phyloP scores from a whole-genome alignment of 23 tunicate species.

The Halocynthia roretzi region DNA sequence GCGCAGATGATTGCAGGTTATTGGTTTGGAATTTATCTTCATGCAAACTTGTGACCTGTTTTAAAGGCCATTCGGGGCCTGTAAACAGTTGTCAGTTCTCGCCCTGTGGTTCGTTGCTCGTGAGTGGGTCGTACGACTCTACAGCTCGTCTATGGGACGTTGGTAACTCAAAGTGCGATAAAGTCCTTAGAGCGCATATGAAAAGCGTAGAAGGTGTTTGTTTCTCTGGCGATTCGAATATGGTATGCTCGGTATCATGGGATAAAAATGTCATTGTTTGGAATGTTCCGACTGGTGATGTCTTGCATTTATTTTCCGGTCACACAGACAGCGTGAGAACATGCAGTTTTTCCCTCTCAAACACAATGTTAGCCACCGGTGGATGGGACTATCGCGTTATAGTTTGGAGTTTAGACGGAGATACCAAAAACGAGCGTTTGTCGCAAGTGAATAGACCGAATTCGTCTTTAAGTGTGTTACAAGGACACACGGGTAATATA shows the following conservation, averaged over 20 bases:
- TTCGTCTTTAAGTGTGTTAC: slow-evolving; percentile 24
- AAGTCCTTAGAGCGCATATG: slow-evolving; percentile 32
- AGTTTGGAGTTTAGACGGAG: slow-evolving; percentile 53
- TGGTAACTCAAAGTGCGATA: neutral
- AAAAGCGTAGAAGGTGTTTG: slow-evolving; percentile 73
- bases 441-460: slow-evolving; percentile 11
- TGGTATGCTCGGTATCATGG: slow-evolving; percentile 72
- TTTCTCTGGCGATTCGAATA: slow-evolving; percentile 42
- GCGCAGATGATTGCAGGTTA: slow-evolving; percentile 54
- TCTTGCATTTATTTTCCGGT: slow-evolving; percentile 30
- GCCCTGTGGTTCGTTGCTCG: slow-evolving; percentile 37
- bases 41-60: slow-evolving; percentile 27
- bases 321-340: slow-evolving; percentile 69
- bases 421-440: slow-evolving; percentile 6
- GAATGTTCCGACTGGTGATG: slow-evolving; percentile 33
- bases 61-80: slow-evolving; percentile 71
- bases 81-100: slow-evolving; percentile 69
- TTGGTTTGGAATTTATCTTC: slow-evolving; percentile 60
- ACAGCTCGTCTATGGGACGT: slow-evolving; percentile 29
- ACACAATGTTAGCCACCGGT: slow-evolving; percentile 53
- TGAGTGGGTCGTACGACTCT: slow-evolving; percentile 81
- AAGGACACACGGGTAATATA: slow-evolving; percentile 72
- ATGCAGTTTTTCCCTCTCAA: slow-evolving; percentile 54
- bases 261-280: slow-evolving; percentile 68
- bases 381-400: slow-evolving; percentile 73